Evolutionary conservation across 2,888 invertebrate genomes (phyloP), one percentile per base, ranked within the genome.

Genomic region (Eremobia ochroleuca): DNA sequence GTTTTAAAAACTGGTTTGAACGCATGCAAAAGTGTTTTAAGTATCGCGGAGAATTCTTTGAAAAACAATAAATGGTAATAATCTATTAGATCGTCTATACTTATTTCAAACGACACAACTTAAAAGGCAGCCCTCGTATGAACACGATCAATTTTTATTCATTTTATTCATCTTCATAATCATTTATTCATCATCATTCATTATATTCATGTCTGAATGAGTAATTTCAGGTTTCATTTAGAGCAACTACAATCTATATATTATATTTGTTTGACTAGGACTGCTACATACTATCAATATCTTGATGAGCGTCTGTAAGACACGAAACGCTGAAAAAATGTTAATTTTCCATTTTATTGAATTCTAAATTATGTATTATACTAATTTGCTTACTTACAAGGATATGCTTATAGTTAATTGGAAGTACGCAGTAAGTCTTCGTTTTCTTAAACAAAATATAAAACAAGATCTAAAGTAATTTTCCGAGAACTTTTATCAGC

Each of bases 401-500:
- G 6, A 31, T 37, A n/a, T 31, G 8, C 31, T 59, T 0, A n/a
- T n/a, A 59, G 18, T 34, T 28, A n/a, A 58, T 55, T 34, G 8
- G 5, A 6, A 49, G 46, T 15, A 8, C 18, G 21, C 28, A 40
- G 15, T 43, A 28, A 15, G 8, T 34, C 28, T 52, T 52, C 2
- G 43, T 58, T 58, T 64, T 59, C 15, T 18, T 64, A 2, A 62
- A 13, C 49, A n/a, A 52, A 73, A 55, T 21, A 28, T 4, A 40
- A 40, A 66, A 66, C 61, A 73, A 72, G 25, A 66, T 70, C 13
- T 37, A n/a, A 59, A 78, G 65, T 8, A 61, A 58, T 61, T 64
- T 80, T 43, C 64, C 18, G 4, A 34, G 13, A 80, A 59, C 25
- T 43, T 71, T 73, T 75, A 75, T 65, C 67, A 67, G 21, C 43